Base-by-base conservation (phyloP, 2,113 vertebrate genomes). In the Toxotes jaculatrix region DNA sequence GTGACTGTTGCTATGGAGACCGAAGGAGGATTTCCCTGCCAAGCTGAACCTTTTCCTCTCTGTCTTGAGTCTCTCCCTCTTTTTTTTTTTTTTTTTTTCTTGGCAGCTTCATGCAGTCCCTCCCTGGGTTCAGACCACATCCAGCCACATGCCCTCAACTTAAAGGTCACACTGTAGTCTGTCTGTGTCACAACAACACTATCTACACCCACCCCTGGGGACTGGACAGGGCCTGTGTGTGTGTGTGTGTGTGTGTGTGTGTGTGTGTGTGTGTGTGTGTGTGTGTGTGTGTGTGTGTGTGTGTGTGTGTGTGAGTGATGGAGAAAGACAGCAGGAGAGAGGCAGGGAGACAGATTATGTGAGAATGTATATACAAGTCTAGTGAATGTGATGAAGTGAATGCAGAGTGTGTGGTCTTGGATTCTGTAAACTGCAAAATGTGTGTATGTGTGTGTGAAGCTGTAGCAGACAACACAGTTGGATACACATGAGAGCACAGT, bases 1-100 rank as follows among this genome's bases (percentile, higher is more conserved):
- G 67, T 85, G 86, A 87, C 82, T 0, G 91, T 94, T 91, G 87
- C 89, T 38, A 90, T 91, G 87, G 91, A 87, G 64, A 93, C 91
- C 27, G 55, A 43, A 79, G 59, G 51, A 89, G 89, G 92, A 88
- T 83, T 90, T 85, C 89, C 92, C 82, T 19, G 65, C 76, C 59
- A 53, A 59, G 65, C n/a, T 0, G 19, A 87, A 80, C 70, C 69
- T 38, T 81, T 68, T 34, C 59, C 59, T 56, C 70, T 77, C 55
- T 36, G 27, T 77, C 79, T 79, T 36, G 47, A 80, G 65, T 74
- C 64, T 73, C 27, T 27, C 27, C 27, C 1, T 27, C 27, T 27
- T 27, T 84, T 31, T 1, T 45, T 73, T 62, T 42, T 27, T 27
- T 84, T 31, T 1, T 45, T 73, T 62, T 42, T 75, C 78, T 43